These are phyloP conservation scores for Siderastrea siderea DNA, from an alignment of 92 coral and sea anemone species.

Conservation along the genomic window DNA sequence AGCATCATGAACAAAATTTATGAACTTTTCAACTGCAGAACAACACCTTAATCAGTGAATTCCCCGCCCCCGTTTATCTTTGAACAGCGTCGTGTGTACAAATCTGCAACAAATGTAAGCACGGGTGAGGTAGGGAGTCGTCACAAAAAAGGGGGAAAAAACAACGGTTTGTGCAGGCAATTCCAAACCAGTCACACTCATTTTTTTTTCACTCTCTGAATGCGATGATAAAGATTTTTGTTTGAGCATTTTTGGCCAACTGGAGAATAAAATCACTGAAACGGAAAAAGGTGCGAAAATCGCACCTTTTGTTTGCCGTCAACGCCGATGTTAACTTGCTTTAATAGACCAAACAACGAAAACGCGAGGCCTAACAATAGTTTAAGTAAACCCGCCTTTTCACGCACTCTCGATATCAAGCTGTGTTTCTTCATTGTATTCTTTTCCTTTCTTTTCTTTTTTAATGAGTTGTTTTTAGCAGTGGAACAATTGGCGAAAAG, in stretches of 20 bases:
- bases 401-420: not conserved
- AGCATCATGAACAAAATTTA: no score
- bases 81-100: no score
- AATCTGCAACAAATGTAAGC: no score
- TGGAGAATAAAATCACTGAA: not conserved
- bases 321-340: no score
- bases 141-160: no score
- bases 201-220: not conserved
- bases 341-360: no score
- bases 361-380: not conserved
- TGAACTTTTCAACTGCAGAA: no score
- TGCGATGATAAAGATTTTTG: not conserved
- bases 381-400: conserved; percentile 2
- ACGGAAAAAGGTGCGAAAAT: not conserved
- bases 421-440: not conserved
- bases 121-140: no score
- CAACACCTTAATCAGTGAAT: no score
- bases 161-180: no score
- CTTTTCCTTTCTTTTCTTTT: not conserved
- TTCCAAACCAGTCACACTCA: not conserved
- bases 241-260: not conserved
- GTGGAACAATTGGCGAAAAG: not conserved
- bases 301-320: not conserved
- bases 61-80: no score
- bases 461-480: not conserved